Base-by-base conservation (phyloP, 2,113 vertebrate genomes). In the Pelvicachromis taeniatus region DNA sequence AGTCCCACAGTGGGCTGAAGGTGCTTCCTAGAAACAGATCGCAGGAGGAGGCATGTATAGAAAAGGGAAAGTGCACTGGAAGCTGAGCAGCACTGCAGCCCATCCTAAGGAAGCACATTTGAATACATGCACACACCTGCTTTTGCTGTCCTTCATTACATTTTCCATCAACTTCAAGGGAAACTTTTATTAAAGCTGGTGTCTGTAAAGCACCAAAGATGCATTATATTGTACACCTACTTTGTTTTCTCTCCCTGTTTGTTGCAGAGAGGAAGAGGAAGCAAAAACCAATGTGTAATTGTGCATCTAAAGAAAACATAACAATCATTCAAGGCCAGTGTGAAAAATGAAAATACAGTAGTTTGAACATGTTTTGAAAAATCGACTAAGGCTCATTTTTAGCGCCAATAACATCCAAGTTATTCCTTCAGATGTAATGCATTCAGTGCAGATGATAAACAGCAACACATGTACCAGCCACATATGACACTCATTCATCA, bases 251-350 rank as follows among this genome's bases (percentile, higher is more conserved):
- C 40, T 42, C 11, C 12, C 63, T 9, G 38, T 68, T 68, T 2
- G 21, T 68, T 42, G 63, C 63, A 42, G 63, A 68, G 63, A 68
- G n/a, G 9, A 42, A 42, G 11, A 42, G 12, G 63, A 68, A 16
- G 38, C 38, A 68, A 42, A 42, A 42, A 68, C 1, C 21, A 0
- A 23, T 0, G 3, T 42, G 35, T 42, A 35, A 35, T 35, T 35
- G 0, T 21, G 4, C 33, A 38, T 38, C 33, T 65, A 68, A 68
- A 68, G 35, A 16, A 26, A 70, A 26, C 21, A 3, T 4, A 0
- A 8, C n/a, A 42, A 17, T 2, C 40, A 26, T 45, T 70, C 59
- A 31, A 31, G 4, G 31, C 31, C 5, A 35, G 17, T n/a, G 59
- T 0, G 17, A 63, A 63, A 0, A n/a, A 35, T 38, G 31, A 33